Percentiles rank a stretch among this genome's conserved stretches.
Conservation (phyloP, 2,797 vertebrate species). For the Smutsia temminckii region DNA sequence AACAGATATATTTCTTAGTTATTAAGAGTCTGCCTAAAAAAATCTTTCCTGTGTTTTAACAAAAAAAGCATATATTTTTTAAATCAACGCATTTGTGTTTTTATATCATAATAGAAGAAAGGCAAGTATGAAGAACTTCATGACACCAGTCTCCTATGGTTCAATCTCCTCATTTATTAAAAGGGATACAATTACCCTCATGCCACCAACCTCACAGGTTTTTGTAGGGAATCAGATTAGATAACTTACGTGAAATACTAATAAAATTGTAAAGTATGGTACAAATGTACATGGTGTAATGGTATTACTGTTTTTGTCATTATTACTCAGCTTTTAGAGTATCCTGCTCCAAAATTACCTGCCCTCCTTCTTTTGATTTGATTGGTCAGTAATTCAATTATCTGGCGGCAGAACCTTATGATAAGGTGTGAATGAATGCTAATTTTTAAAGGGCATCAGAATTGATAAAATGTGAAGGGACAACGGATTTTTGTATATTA, state of each 20-base stretch:
- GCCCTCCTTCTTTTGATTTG: background rate
- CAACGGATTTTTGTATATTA: background rate
- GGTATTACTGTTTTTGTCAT: background rate
- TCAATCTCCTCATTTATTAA: background rate
- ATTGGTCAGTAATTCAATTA: background rate
- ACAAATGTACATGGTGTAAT: background rate
- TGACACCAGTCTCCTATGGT: background rate
- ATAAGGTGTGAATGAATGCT: background rate
- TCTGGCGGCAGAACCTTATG: background rate
- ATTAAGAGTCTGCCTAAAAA: slow-evolving; percentile 54
- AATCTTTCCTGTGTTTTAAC: slow-evolving; percentile 22
- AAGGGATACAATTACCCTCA: background rate
- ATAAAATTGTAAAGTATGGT: background rate
- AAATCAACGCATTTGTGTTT: slow-evolving; percentile 12
- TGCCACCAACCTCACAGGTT: background rate
- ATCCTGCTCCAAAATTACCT: background rate
- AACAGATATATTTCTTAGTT: slow-evolving; percentile 61
- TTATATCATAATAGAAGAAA: slow-evolving; percentile 42
- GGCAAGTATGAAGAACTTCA: background rate
- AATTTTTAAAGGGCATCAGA: background rate
- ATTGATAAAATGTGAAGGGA: background rate
- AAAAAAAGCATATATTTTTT: slow-evolving; percentile 13
- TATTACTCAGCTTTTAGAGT: background rate
- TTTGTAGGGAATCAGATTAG: background rate
- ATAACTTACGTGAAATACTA: background rate